Conservation (phyloP, 2,888 invertebrate species). For the Agriopis leucophaearia region DNA sequence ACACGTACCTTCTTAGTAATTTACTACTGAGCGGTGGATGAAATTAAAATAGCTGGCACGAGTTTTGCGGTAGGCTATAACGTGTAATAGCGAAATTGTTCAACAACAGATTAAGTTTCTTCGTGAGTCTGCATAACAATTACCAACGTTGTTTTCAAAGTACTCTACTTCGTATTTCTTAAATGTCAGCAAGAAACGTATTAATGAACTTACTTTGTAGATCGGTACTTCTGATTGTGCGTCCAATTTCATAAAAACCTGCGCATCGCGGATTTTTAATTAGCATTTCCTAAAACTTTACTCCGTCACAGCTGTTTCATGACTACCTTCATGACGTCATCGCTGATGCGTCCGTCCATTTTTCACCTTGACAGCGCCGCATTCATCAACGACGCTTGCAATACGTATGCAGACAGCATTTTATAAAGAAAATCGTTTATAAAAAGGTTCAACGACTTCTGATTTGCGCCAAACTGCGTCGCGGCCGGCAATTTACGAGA, state of each 20-base stretch:
- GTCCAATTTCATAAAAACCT: conserved; percentile 9
- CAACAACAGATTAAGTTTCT: conserved; percentile 53
- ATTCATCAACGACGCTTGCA: conserved; percentile 35
- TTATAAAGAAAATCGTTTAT: conserved; percentile 39
- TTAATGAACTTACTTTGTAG: conserved; percentile 8
- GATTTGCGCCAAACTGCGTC: conserved; percentile 56
- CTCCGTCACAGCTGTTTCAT: background rate
- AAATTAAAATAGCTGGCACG: conserved; percentile 45
- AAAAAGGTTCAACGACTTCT: conserved; percentile 64
- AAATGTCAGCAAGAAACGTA: conserved; percentile 19
- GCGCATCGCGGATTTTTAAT: background rate
- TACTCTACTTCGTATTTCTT: conserved; percentile 24
- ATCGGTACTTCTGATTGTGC: conserved; percentile 3
- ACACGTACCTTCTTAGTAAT: conserved; percentile 32
- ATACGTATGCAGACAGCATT: conserved; percentile 31
- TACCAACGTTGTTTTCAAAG: conserved; percentile 30
- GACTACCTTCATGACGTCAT: conserved; percentile 17
- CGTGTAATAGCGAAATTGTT: conserved; percentile 43
- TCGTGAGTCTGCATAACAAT: conserved; percentile 30
- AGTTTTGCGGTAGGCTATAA: conserved; percentile 34
- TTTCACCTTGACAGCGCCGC: conserved; percentile 7
- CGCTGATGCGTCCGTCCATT: conserved; percentile 14
- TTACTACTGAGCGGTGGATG: conserved; percentile 44
- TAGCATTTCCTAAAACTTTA: conserved; percentile 1
- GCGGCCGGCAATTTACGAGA: conserved; percentile 61